Evolutionary conservation across 2,888 invertebrate genomes (phyloP), one percentile per base, ranked within the genome.

Genomic region (Parnassius smintheus): DNA sequence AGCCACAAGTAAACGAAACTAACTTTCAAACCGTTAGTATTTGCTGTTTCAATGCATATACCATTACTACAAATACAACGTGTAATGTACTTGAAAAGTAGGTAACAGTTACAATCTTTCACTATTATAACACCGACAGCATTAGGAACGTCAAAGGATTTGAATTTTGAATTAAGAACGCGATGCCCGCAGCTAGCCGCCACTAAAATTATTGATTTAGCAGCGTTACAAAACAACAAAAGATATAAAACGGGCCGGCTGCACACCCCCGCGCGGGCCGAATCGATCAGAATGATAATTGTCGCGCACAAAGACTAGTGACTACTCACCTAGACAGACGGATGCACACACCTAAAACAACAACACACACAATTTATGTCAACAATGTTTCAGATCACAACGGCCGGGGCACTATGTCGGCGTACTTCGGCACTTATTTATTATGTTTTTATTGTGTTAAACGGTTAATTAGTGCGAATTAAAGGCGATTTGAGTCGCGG

Each of bases 211-310:
- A 91, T 91, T 91, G 91, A 91, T 91, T 91, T 82, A 76, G 76
- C 78, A 77, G 81, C 80, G 85, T 84, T 85, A 90, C 88, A 89
- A 89, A 90, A 91, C 88, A 91, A 91, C 90, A 90, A 90, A 91
- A 90, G 88, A 91, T 88, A 90, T 86, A 88, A 89, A 89, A 88
- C 85, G 83, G 81, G 77, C 85, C 81, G 82, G 80, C 80, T 80
- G 84, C 86, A 82, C 87, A 82, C 89, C 87, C 88, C 86, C 89
- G 86, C 88, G 84, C 88, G 72, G 80, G 75, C 80, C 82, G 88
- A 90, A 91, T 91, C 91, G 91, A 91, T 90, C 77, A 76, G 75
- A 88, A 89, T 89, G 90, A 91, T 91, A 91, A 91, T 91, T 91
- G 91, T 91, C 90, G 87, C 88, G 86, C 90, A 91, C 90, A 90